Base-by-base conservation (phyloP, 2,888 invertebrate species). In the Parnassius apollo region DNA sequence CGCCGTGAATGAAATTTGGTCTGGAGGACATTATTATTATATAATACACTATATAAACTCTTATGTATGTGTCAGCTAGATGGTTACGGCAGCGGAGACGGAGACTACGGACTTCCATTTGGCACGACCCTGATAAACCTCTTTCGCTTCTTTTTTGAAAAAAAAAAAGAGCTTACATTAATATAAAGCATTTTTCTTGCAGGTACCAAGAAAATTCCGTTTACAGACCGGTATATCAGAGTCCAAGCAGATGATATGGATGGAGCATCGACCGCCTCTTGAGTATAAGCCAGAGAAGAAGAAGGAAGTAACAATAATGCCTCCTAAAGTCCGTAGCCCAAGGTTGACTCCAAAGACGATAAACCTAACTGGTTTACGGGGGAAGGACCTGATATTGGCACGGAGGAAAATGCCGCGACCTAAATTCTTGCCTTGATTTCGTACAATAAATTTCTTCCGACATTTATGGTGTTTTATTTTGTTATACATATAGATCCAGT, bases 211-310 rank as follows among this genome's bases (percentile, higher is more conserved):
- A 35, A 85, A 74, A 65, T 90, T 88, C 68, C 73, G 72, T 1
- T 7, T 89, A 0, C 72, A 74, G 62, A 25, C 56, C 0, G 69
- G 68, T 0, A 77, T 86, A 44, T 68, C 79, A 0, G 76, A 77
- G 0, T 68, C 73, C 0, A 46, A 69, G 0, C 88, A 89, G 59
- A 61, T 69, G 7, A 88, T 91, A 2, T 90, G 89, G 90, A 78
- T 84, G 75, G 81, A 65, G 58, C 48, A 44, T 44, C 22, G 1
- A 53, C 12, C 13, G 49, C 13, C 1, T 1, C 59, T 53, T 42
- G 60, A 64, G 59, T 65, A 44, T 11, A 57, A 67, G 18, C 42
- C 61, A 2, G 48, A 46, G 11, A 13, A 49, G 12, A 13, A 49
- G 49, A 49, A 49, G 9, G 13, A 7, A n/a, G 49, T 9, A 7